phyloP scores from a whole-genome alignment of 2,113 vertebrate genomes.

The Malurus melanocephalus region DNA sequence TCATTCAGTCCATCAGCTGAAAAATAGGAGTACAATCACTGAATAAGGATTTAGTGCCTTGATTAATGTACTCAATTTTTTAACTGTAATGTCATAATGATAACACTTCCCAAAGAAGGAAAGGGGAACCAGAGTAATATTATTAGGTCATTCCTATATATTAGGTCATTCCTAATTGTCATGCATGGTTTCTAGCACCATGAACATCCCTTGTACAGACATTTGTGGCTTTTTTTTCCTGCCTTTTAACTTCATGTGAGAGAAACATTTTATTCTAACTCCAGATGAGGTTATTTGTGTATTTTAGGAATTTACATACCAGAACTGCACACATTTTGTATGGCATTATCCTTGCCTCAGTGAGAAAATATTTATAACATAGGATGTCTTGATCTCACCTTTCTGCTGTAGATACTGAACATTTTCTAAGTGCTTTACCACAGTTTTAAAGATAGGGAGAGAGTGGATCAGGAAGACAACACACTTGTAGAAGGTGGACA shows the following conservation, averaged over 20 bases:
- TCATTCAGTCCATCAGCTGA: not conserved
- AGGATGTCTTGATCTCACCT: not conserved
- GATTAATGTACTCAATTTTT: constrained; percentile 60
- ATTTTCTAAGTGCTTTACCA: not conserved
- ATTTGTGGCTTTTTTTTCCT: not conserved
- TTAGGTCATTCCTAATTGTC: not conserved
- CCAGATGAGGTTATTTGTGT: not conserved
- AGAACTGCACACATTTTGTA: not conserved
- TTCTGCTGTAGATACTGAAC: not conserved
- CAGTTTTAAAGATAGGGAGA: not conserved
- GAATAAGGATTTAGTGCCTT: constrained; percentile 27
- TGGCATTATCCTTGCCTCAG: not conserved
- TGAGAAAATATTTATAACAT: not conserved
- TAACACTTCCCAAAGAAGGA: constrained; percentile 28
- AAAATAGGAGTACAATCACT: constrained; percentile 16
- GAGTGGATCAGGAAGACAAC: not conserved
- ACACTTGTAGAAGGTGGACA: not conserved
- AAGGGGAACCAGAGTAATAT: not conserved
- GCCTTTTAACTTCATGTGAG: not conserved
- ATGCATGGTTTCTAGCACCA: not conserved
- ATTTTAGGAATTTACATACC: not conserved
- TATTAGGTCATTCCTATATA: not conserved
- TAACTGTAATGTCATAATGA: constrained; percentile 28
- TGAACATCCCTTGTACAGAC: not conserved
- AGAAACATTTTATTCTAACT: not conserved